A percentile compares a stretch with the other conserved stretches of the same genome.
Conservation (phyloP, 2,797 vertebrate genomes). For the Chelon labrosus region DNA sequence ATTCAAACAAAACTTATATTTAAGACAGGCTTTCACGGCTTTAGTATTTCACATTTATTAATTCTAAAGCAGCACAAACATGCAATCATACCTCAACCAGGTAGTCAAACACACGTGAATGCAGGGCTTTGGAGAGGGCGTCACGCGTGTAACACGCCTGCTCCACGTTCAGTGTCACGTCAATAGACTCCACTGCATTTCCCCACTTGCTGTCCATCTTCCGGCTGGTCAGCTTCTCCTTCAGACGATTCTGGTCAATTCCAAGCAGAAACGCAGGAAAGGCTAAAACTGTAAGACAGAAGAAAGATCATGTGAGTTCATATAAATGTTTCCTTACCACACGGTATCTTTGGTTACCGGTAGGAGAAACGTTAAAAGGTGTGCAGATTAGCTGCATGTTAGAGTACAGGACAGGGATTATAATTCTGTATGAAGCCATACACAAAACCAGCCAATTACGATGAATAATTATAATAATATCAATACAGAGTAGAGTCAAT, state of each 20-base stretch:
- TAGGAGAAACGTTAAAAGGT: not conserved
- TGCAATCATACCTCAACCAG: constrained; percentile 92
- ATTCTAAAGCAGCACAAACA: not conserved
- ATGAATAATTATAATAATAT: not conserved
- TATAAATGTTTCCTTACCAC: not conserved
- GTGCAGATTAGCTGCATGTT: not conserved
- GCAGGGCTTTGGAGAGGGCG: constrained; percentile 95
- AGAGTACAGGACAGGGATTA: not conserved
- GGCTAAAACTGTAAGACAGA: constrained; percentile 89
- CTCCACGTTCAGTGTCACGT: constrained; percentile 97
- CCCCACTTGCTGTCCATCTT: constrained; percentile 99
- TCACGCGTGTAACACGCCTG: constrained; percentile 97
- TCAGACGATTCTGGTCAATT: constrained; percentile 93
- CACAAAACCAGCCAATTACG: not conserved
- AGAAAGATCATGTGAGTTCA: not conserved
- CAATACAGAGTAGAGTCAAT: not conserved
- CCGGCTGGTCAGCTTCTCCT: constrained; percentile 96
- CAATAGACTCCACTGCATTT: constrained; percentile 93
- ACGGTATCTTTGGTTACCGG: not conserved
- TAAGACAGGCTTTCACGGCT: not conserved
- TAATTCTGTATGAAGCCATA: not conserved
- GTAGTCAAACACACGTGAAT: constrained; percentile 94
- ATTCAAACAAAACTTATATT: not conserved
- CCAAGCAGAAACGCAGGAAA: constrained; percentile 97
- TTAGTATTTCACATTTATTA: not conserved